These are phyloP conservation scores for Cataglyphis albicans DNA, from an alignment of 2,888 invertebrate genomes.

Conservation along the genomic window DNA sequence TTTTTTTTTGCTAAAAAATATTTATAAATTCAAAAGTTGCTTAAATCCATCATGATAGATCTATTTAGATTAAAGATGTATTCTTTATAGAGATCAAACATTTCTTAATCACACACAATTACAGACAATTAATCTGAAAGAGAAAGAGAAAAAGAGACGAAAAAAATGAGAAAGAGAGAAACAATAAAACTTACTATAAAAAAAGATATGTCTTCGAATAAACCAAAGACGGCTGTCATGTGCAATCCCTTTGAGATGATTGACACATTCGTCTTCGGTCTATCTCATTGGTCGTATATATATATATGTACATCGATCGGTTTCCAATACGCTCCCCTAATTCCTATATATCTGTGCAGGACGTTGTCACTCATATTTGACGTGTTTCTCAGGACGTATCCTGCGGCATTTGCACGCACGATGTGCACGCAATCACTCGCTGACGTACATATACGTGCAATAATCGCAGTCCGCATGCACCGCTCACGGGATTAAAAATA, in stretches of 20 bases:
- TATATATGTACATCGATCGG: conserved; percentile 45
- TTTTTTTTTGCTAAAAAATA: neutral
- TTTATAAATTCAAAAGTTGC: neutral
- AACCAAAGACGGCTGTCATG: conserved; percentile 53
- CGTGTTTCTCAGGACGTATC: conserved; percentile 55
- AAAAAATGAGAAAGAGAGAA: neutral
- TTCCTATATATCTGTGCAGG: conserved; percentile 66
- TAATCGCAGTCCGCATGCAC: conserved; percentile 14
- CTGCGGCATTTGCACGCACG: conserved; percentile 49
- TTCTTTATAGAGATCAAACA: neutral
- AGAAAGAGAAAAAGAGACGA: neutral
- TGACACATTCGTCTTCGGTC: conserved; percentile 69
- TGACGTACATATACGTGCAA: conserved; percentile 22
- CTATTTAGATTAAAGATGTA: neutral
- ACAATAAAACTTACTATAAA: neutral
- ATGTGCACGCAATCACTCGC: conserved; percentile 38
- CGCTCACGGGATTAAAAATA: conserved; percentile 1
- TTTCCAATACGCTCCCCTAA: conserved; percentile 61
- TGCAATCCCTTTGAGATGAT: conserved; percentile 60
- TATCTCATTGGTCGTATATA: conserved; percentile 42
- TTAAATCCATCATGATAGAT: conserved; percentile 3
- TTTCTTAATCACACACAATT: neutral
- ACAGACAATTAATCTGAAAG: neutral
- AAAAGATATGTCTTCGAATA: conserved; percentile 14
- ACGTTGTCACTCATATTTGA: conserved; percentile 71